Conservation (phyloP, 2,113 vertebrate genomes). For the Cettia cetti region DNA sequence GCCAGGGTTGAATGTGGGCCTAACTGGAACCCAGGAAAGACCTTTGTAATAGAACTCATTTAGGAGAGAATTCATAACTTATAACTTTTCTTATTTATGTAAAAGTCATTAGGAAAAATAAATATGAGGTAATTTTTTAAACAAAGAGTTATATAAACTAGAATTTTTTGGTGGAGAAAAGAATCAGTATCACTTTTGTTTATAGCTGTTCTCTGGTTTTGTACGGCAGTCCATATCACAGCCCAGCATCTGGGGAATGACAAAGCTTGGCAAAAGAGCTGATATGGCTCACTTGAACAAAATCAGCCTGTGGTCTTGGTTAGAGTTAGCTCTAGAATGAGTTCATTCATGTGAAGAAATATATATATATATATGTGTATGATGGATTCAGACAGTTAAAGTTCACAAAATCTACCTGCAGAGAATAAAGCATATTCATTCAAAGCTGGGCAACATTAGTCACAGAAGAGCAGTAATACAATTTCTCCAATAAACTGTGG, state of each 20-base stretch:
- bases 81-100: not conserved
- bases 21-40: not conserved
- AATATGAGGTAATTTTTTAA: not conserved
- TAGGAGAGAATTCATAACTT: not conserved
- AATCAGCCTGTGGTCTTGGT: not conserved
- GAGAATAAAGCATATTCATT: not conserved
- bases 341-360: not conserved
- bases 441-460: not conserved
- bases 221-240: not conserved
- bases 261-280: not conserved
- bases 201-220: not conserved
- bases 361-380: not conserved
- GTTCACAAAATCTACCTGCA: not conserved
- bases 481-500: not conserved
- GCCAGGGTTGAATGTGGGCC: not conserved
- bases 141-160: not conserved
- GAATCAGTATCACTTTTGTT: not conserved
- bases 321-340: not conserved
- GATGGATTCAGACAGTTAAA: not conserved
- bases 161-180: not conserved
- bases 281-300: not conserved
- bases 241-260: not conserved
- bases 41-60: not conserved
- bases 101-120: not conserved
- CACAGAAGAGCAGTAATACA: not conserved